Base-by-base conservation (phyloP, 2,888 invertebrate genomes). In the Vesta saturnalis region DNA sequence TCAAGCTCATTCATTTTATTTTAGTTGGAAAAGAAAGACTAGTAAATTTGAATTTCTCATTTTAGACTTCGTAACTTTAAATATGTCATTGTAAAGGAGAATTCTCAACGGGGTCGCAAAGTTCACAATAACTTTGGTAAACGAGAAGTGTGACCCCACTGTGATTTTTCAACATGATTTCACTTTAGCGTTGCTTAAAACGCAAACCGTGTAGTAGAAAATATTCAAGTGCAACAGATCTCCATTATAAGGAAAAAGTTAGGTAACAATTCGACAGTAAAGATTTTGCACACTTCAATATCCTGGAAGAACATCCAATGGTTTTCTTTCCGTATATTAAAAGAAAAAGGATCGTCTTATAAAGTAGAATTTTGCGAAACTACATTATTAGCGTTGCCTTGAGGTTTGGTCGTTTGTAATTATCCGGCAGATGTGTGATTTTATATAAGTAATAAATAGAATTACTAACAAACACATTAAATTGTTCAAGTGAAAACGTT, bases 91-190 rank as follows among this genome's bases (percentile, higher is more conserved):
- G 69, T 19, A 60, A 71, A 69, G 8, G 39, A 72, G 73, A 70
- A 76, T 72, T 71, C 76, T 70, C 77, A 43, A 67, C 73, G 73
- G 75, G 66, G 66, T 73, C 73, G 62, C 73, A 73, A 77, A 76
- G 69, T 75, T 72, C 64, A 64, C 57, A 63, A 71, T 70, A 74
- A 73, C 71, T 77, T 76, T 72, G 62, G 72, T 77, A 77, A 76
- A 77, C 72, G 75, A 70, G 74, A 75, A 76, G 76, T 77, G 74
- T 77, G 74, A 74, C 76, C 76, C 73, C 73, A 52, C 67, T 62
- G 78, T 74, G 77, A 79, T 79, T 78, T 79, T 79, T 79, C 77
- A 78, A 74, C 77, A 76, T 77, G 77, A 79, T 78, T 78, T 78
- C 74, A 72, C 76, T 74, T 72, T 72, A 74, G 70, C 70, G 70